Conservation (phyloP, 2,888 invertebrate genomes). For the Drosophila percnosoma region DNA sequence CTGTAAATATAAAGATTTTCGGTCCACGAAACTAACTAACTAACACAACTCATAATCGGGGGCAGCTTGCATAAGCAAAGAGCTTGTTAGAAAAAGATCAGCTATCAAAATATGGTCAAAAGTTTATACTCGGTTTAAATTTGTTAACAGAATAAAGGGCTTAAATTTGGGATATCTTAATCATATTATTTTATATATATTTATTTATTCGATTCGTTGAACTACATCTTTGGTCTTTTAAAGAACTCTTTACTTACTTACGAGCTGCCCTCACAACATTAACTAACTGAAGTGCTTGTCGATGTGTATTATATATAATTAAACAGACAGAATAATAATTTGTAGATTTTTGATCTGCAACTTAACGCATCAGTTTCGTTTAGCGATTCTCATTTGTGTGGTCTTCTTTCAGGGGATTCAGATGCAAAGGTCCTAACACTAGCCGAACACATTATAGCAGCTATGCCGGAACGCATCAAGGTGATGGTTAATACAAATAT, state of each 20-base stretch:
- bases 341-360: constrained; percentile 44
- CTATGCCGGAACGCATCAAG: constrained; percentile 99
- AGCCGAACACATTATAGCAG: constrained; percentile 99
- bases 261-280: constrained; percentile 26
- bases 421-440: constrained; percentile 96
- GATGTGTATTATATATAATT: constrained; percentile 43
- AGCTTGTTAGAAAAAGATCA: too few relatives aligned
- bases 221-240: background rate
- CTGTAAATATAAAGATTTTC: constrained; percentile 45
- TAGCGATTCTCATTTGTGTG: constrained; percentile 25
- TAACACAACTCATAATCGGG: constrained; percentile 12
- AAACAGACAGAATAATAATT: constrained; percentile 2
- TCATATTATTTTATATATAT: background rate
- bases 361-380: background rate
- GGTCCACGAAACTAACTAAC: constrained; percentile 9
- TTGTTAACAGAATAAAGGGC: background rate
- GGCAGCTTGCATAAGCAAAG: constrained; percentile 13
- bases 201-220: background rate
- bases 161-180: background rate
- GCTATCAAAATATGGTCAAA: background rate
- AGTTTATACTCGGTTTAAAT: background rate
- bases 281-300: constrained; percentile 49
- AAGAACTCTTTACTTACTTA: background rate
- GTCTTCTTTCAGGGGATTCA: constrained; percentile 91
- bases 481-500: constrained; percentile 84